Evolutionary conservation across 2,113 vertebrate species (phyloP).

Genomic region (Gallinago undulata): DNA sequence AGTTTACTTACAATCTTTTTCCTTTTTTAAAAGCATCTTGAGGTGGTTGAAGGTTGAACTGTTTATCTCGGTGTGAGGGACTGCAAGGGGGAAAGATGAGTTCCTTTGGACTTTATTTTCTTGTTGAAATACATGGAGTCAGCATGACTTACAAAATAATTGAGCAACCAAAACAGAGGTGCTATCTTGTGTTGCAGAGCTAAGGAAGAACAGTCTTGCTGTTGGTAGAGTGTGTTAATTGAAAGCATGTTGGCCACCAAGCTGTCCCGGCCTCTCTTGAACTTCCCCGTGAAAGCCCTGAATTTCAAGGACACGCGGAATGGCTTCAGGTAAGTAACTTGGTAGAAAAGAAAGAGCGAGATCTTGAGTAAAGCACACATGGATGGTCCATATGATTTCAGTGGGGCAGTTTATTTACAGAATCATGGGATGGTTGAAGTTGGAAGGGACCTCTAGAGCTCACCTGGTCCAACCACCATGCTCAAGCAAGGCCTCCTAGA

Average conservation of each 20-base stretch:
- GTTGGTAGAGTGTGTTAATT: neutral
- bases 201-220: neutral
- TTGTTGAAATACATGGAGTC: neutral
- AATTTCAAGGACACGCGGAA: constrained; percentile 33
- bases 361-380: neutral
- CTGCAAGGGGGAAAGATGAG: neutral
- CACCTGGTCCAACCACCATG: neutral
- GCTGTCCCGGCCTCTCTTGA: constrained; percentile 62
- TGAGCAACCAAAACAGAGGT: neutral
- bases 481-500: neutral
- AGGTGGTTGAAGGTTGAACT: neutral
- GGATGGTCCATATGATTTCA: neutral
- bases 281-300: constrained; percentile 41
- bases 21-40: neutral
- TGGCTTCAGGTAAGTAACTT: constrained; percentile 52
- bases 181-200: constrained; percentile 66
- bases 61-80: neutral
- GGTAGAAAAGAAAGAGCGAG: neutral
- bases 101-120: constrained; percentile 36
- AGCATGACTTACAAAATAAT: constrained; percentile 9
- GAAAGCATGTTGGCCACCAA: constrained; percentile 62
- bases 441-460: neutral
- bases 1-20: neutral
- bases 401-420: neutral
- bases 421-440: neutral